Conservation (phyloP, 2,113 vertebrate genomes). For the Varanus komodoensis region DNA sequence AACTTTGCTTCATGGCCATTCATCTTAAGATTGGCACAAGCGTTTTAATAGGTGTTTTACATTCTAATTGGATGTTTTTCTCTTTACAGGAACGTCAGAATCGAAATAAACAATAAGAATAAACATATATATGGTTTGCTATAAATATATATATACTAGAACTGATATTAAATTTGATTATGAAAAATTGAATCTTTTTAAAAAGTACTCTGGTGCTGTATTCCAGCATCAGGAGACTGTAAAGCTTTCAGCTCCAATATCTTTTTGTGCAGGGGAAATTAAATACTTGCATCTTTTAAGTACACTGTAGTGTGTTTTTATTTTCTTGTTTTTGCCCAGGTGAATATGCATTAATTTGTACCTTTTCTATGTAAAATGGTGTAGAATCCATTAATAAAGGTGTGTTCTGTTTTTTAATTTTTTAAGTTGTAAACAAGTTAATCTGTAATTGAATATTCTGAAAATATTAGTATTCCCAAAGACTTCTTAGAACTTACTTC, state of each 20-base stretch:
- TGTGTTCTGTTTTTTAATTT: constrained; percentile 70
- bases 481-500: constrained; percentile 62
- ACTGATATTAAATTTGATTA: constrained; percentile 75
- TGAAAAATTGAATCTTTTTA: constrained; percentile 65
- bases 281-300: constrained; percentile 81
- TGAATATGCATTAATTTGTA: constrained; percentile 77
- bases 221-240: constrained; percentile 81
- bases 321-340: constrained; percentile 56
- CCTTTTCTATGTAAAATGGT: constrained; percentile 79
- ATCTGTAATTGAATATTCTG: constrained; percentile 62
- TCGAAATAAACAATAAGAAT: constrained; percentile 91
- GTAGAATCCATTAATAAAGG: constrained; percentile 84
- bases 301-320: constrained; percentile 72
- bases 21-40: neutral
- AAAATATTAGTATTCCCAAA: constrained; percentile 70
- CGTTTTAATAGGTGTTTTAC: neutral
- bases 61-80: constrained; percentile 30
- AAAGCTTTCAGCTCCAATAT: constrained; percentile 84
- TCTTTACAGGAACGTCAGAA: constrained; percentile 90
- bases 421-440: constrained; percentile 72
- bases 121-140: constrained; percentile 79
- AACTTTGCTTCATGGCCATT: neutral
- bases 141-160: constrained; percentile 77
- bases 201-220: constrained; percentile 81
- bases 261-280: constrained; percentile 87